Conservation (phyloP, 1,140 invertebrate species). For the Fopius arisanus region DNA sequence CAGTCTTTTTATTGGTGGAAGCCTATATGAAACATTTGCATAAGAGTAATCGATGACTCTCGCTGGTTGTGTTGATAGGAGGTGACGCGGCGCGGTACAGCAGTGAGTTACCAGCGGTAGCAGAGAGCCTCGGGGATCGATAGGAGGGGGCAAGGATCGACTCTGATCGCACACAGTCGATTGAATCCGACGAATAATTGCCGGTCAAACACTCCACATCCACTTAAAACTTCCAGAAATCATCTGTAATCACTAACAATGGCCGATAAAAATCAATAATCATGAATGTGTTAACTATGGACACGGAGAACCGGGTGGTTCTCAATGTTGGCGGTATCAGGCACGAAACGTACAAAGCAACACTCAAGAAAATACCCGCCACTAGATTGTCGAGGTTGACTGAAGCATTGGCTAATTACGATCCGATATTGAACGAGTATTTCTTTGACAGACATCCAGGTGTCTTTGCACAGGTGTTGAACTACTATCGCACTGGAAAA, state of each 20-base stretch:
- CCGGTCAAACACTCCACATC: neutral
- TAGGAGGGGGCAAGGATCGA: neutral
- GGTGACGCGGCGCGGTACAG: constrained; percentile 47
- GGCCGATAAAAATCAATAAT: constrained; percentile 37
- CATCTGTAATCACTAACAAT: neutral
- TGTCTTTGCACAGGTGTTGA: constrained; percentile 94
- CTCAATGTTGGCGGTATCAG: constrained; percentile 98
- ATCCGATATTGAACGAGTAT: constrained; percentile 96
- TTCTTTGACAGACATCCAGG: constrained; percentile 99
- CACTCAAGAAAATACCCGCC: constrained; percentile 93
- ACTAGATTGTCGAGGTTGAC: constrained; percentile 89
- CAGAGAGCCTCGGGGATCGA: constrained; percentile 45
- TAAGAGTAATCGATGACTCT: neutral
- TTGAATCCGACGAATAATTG: neutral
- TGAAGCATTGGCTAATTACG: constrained; percentile 92
- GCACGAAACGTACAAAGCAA: constrained; percentile 95
- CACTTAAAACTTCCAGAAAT: neutral
- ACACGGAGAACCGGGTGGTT: constrained; percentile 84
- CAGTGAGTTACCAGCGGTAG: constrained; percentile 56
- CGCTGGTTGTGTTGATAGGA: constrained; percentile 33
- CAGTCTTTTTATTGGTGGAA: no score
- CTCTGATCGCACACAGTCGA: neutral
- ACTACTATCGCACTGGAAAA: constrained; percentile 95
- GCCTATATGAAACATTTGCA: neutral
- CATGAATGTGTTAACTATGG: constrained; percentile 62